A percentile compares a stretch with the other conserved stretches of the same genome.
Conservation (phyloP, 2,888 invertebrate species). For the Dexiosoma caninum region DNA sequence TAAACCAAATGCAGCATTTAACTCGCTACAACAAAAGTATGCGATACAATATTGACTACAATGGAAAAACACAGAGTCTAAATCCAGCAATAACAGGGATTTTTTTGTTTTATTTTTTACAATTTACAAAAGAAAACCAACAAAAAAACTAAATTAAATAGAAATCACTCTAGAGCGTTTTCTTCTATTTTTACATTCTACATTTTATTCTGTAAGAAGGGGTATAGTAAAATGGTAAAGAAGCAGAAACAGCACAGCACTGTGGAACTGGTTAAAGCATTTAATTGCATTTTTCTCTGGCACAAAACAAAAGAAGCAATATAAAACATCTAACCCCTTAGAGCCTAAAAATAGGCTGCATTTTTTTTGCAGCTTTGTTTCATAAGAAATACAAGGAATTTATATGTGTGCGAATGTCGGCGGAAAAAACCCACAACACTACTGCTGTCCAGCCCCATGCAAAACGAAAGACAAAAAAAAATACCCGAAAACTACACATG, state of each 20-base stretch:
- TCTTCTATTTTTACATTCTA: background rate
- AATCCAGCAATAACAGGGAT: conserved; percentile 21
- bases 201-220: conserved; percentile 42
- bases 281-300: conserved; percentile 61
- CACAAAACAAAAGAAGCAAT: conserved; percentile 15
- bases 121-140: conserved; percentile 44
- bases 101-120: background rate
- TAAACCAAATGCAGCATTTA: conserved; percentile 59
- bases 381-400: conserved; percentile 29
- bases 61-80: conserved; percentile 11
- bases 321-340: conserved; percentile 29
- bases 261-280: conserved; percentile 52
- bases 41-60: conserved; percentile 4
- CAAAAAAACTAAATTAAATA: conserved; percentile 56
- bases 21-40: conserved; percentile 52
- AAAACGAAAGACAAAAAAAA: conserved; percentile 16
- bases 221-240: background rate
- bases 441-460: background rate
- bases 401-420: background rate
- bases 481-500: conserved; percentile 32
- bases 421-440: background rate
- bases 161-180: conserved; percentile 40
- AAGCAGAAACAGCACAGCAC: conserved; percentile 13
- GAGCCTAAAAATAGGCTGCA: conserved; percentile 60
- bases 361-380: conserved; percentile 11